Conservation (phyloP, 2,113 vertebrate species). For the Protomyctophum bolini region DNA sequence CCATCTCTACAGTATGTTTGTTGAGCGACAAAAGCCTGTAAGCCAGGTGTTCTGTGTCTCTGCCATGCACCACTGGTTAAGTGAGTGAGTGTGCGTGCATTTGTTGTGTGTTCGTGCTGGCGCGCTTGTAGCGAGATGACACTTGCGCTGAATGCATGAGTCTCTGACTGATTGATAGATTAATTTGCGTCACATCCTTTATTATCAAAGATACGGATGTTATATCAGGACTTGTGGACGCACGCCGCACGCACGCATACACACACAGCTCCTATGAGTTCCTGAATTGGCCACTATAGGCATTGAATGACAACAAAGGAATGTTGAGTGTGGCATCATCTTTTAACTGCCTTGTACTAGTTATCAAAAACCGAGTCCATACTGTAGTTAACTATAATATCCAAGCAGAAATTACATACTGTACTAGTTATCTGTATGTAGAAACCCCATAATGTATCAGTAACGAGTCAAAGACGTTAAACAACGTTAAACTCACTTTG, state of each 20-base stretch:
- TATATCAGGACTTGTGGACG: slow-evolving; percentile 23
- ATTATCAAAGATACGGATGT: slow-evolving; percentile 58
- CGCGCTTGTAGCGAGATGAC: slow-evolving; percentile 10
- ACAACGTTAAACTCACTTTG: too few species aligned
- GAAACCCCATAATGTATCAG: too few species aligned
- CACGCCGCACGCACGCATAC: neutral
- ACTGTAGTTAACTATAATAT: neutral
- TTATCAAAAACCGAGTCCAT: slow-evolving; percentile 17
- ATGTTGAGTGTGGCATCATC: slow-evolving; percentile 40
- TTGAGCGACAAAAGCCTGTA: slow-evolving; percentile 10
- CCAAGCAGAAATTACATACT: neutral
- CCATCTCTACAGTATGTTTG: slow-evolving; percentile 22
- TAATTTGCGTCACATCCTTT: slow-evolving; percentile 55
- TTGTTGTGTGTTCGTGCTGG: slow-evolving; percentile 4
- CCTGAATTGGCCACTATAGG: neutral
- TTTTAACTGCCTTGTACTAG: neutral
- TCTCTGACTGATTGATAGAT: slow-evolving; percentile 55
- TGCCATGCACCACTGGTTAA: slow-evolving; percentile 39
- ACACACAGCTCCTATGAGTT: neutral
- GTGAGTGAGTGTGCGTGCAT: slow-evolving; percentile 17
- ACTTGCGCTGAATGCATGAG: neutral
- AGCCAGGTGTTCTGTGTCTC: slow-evolving; percentile 42
- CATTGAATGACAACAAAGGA: slow-evolving; percentile 37
- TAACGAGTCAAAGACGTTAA: too few species aligned
- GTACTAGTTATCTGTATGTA: too few species aligned